Base-by-base conservation (phyloP, 2,888 invertebrate species). In the Selenia dentaria region DNA sequence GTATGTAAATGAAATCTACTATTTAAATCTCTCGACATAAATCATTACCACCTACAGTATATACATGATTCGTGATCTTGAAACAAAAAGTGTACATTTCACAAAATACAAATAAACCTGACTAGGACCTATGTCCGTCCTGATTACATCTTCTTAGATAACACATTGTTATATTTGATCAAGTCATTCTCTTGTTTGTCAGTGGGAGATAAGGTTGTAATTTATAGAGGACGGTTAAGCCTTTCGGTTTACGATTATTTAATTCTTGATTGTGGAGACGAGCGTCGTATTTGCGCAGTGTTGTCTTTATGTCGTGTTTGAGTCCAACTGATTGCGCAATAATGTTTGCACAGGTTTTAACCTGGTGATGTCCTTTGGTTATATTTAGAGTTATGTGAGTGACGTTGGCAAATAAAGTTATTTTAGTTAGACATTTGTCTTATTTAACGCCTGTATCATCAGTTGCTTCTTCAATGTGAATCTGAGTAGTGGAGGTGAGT, bases 171-270 rank as follows among this genome's bases (percentile, higher is more conserved):
- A 72, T 87, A 86, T 86, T 87, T 87, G 79, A 83, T 83, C 79
- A 74, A 69, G 67, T 66, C 70, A 73, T 77, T 72, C 76, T 61
- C 62, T 45, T 81, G 83, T 83, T 83, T 86, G 79, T 70, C 62
- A 64, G 83, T 86, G 78, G 68, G 62, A 66, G 83, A 88, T 88
- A 87, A 78, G 64, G 63, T 45, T 45, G 67, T 83, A 80, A 85
- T 85, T 86, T 87, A 84, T 84, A 80, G 75, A 79, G 83, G 82
- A 76, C 74, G 80, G 83, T 72, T 78, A 79, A 82, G 82, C 74
- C 74, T 77, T 71, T 72, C 69, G 65, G 63, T 84, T 83, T 83
- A 84, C 75, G 76, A 81, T 81, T 78, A 79, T 83, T 82, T 82
- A 81, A 82, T 81, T 78, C 75, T 73, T 78, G 74, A 80, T 79